Base-by-base conservation (phyloP, 2,113 vertebrate genomes). In the Paracanthobrama guichenoti region DNA sequence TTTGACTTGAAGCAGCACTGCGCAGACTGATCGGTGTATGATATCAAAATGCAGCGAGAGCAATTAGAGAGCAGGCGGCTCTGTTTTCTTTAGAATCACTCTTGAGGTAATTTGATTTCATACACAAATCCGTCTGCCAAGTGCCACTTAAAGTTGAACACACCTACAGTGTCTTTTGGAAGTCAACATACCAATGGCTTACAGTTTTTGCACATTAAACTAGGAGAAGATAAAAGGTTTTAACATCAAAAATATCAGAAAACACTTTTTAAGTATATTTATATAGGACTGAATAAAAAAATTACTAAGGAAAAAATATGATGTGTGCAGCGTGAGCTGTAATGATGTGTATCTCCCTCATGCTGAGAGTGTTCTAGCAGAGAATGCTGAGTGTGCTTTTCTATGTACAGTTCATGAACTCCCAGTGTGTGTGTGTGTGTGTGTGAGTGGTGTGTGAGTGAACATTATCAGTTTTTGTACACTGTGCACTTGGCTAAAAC, bases 381-480 rank as follows among this genome's bases (percentile, higher is more conserved):
- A 79, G 35, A 62, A 79, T 44, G 76, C 22, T 79, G 76, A 79
- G 57, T 5, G 35, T 44, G 55, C 55, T 62, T 79, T 79, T 79
- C 39, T 60, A 26, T 12, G 53, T 59, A 57, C 75, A 77, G 50
- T 55, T 55, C 50, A 55, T 55, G 5, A 78, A 78, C 53, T 77
- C 20, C 20, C 3, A 42, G 53, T 59, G 18, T 77, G 31, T 14
- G 4, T n/a, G 67, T 44, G 35, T 28, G 0, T 64, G 60, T 64
- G 60, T 66, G 28, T 66, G 24, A 11, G 3, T 59, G 57, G 53
- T 57, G 18, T 76, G 74, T 35, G 16, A 22, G 66, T 42, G 66
- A 39, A 44, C 6, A 78, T 60, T 13, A 59, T 77, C 22, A 16
- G 6, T 60, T 24, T 75, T 39, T 59, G 55, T 78, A 78, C 76